Conservation (phyloP, 2,113 vertebrate genomes). For the Proteles cristata region DNA sequence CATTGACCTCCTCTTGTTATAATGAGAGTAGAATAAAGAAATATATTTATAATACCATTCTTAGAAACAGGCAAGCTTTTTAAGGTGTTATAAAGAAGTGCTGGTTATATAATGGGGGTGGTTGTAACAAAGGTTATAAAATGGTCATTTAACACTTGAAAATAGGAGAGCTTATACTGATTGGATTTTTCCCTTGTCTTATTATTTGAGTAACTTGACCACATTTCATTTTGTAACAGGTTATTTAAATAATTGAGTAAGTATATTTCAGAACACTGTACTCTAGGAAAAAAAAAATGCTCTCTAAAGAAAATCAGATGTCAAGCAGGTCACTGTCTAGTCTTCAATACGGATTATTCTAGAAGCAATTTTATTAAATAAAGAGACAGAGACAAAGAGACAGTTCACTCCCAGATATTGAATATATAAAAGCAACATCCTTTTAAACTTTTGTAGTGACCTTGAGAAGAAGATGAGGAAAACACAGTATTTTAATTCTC, state of each 20-base stretch:
- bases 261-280: constrained; percentile 32
- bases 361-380: constrained; percentile 5
- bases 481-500: constrained; percentile 16
- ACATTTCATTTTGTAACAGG: constrained; percentile 48
- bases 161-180: constrained; percentile 68
- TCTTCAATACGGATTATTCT: not conserved
- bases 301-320: constrained; percentile 44
- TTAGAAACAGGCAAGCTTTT: constrained; percentile 80
- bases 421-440: not conserved
- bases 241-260: constrained; percentile 62
- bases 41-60: constrained; percentile 85
- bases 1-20: constrained; percentile 87
- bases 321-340: not conserved
- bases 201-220: constrained; percentile 53
- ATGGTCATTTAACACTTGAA: constrained; percentile 81
- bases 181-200: constrained; percentile 67
- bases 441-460: constrained; percentile 43
- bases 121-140: constrained; percentile 81
- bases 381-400: not conserved
- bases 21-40: constrained; percentile 84
- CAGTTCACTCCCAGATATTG: not conserved
- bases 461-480: not conserved
- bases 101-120: constrained; percentile 80
- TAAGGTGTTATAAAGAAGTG: constrained; percentile 85
- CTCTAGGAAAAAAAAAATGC: not conserved